These are phyloP conservation scores for Hyperoplus immaculatus DNA, from an alignment of 2,797 vertebrate genomes.

Conservation along the genomic window DNA sequence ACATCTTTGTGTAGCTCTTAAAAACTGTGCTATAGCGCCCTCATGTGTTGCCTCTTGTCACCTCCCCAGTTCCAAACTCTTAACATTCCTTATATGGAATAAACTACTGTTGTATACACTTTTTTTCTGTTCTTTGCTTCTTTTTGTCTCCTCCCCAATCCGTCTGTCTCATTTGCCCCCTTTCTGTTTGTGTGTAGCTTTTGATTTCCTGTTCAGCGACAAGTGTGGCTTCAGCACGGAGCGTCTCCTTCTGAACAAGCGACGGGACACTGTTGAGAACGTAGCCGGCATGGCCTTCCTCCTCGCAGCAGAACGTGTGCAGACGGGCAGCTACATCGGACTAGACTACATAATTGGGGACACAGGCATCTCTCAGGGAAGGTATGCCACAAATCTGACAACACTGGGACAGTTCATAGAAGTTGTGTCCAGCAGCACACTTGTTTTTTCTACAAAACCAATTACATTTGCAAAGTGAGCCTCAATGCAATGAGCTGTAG, in stretches of 20 bases:
- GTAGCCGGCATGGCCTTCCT: slow-evolving; percentile 92
- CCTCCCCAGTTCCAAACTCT: background rate
- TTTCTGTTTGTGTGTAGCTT: slow-evolving; percentile 82
- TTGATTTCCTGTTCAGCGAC: slow-evolving; percentile 95
- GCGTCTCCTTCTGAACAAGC: slow-evolving; percentile 88
- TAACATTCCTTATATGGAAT: background rate
- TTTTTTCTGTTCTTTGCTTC: background rate
- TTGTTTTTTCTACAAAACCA: background rate
- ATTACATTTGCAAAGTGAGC: background rate
- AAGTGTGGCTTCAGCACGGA: slow-evolving; percentile 96
- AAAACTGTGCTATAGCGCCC: slow-evolving; percentile 60
- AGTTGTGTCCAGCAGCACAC: background rate
- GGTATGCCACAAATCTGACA: slow-evolving; percentile 63
- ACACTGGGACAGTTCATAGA: background rate
- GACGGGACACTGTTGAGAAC: slow-evolving; percentile 92
- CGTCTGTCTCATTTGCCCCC: background rate
- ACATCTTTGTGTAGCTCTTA: slow-evolving; percentile 3
- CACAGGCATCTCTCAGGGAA: slow-evolving; percentile 91
- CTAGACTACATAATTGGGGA: slow-evolving; percentile 97
- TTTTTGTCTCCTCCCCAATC: background rate
- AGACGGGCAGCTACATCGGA: slow-evolving; percentile 92
- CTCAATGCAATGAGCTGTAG: background rate
- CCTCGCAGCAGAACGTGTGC: slow-evolving; percentile 91
- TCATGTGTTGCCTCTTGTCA: slow-evolving; percentile 59
- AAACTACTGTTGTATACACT: background rate